A percentile compares a stretch with the other conserved stretches of the same genome.
Evolutionary conservation across 2,888 invertebrate species (phyloP).

Genomic region (Crioceris asparagi): DNA sequence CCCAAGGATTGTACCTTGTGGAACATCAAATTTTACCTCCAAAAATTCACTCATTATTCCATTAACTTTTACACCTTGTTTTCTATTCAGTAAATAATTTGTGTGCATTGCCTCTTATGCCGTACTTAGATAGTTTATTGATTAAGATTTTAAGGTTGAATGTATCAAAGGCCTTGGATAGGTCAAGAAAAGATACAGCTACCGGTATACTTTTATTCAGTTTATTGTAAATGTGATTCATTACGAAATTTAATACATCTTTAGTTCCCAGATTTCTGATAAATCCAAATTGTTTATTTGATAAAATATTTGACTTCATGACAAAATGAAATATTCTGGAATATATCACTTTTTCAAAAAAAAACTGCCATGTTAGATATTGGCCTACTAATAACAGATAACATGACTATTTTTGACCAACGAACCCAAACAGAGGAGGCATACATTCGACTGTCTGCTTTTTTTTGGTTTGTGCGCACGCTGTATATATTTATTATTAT

Average conservation of each 20-base stretch:
- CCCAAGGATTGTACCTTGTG: no score
- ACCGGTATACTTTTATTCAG: background rate
- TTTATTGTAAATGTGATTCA: background rate
- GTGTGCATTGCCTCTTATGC: background rate
- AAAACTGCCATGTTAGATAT: no score
- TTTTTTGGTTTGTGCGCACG: no score
- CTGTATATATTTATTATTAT: no score
- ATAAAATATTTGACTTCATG: background rate
- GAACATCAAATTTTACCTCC: no score
- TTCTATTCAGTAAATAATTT: background rate
- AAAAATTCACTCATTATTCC: background rate
- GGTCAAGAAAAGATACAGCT: background rate
- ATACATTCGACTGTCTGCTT: no score
- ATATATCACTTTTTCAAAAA: background rate
- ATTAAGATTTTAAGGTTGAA: background rate
- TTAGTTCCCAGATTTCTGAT: background rate
- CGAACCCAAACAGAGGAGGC: no score
- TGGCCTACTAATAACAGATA: no score
- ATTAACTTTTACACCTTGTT: background rate
- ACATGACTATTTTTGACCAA: no score
- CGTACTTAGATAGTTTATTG: background rate
- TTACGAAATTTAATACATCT: background rate
- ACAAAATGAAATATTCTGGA: background rate
- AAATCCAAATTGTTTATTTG: background rate
- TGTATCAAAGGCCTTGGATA: background rate